phyloP scores from a whole-genome alignment of 2,888 invertebrate genomes.

The Campopleginae sp. region DNA sequence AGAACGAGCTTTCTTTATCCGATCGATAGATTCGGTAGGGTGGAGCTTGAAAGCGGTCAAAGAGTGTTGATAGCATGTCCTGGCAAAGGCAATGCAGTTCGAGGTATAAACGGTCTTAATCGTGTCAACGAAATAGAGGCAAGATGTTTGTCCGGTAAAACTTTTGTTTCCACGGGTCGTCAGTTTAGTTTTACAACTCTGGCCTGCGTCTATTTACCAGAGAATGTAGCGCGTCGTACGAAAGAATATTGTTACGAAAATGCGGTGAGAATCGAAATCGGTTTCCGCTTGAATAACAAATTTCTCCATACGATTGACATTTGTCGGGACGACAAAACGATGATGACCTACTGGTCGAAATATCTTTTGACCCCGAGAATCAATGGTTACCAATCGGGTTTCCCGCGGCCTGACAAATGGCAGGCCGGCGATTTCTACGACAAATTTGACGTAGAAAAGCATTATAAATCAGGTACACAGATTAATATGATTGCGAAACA shows the following conservation, averaged over 20 bases:
- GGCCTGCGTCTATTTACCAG: constrained; percentile 78
- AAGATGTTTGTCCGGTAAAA: constrained; percentile 70
- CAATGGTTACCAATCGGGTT: constrained; percentile 71
- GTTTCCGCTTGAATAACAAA: constrained; percentile 77
- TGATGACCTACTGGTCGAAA: constrained; percentile 83
- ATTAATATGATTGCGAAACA: constrained; percentile 80
- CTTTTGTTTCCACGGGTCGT: constrained; percentile 68
- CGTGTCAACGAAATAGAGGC: constrained; percentile 65
- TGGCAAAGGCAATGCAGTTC: constrained; percentile 74
- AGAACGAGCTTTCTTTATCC: constrained; percentile 73
- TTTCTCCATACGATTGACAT: constrained; percentile 82
- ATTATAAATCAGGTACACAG: constrained; percentile 81
- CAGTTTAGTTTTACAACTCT: constrained; percentile 75
- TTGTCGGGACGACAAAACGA: constrained; percentile 82
- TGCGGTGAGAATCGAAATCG: constrained; percentile 80
- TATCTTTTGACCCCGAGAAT: constrained; percentile 72
- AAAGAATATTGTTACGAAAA: constrained; percentile 76
- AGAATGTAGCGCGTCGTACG: constrained; percentile 76
- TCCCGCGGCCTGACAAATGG: constrained; percentile 80
- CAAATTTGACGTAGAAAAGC: constrained; percentile 67
- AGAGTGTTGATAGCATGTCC: constrained; percentile 77
- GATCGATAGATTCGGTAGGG: constrained; percentile 62
- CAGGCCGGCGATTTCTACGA: constrained; percentile 79
- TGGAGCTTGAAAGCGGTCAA: constrained; percentile 69
- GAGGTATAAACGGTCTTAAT: constrained; percentile 49